Evolutionary conservation across 2,888 invertebrate species (phyloP), one percentile per base, ranked within the genome.

Genomic region (Sphinx pinastri): DNA sequence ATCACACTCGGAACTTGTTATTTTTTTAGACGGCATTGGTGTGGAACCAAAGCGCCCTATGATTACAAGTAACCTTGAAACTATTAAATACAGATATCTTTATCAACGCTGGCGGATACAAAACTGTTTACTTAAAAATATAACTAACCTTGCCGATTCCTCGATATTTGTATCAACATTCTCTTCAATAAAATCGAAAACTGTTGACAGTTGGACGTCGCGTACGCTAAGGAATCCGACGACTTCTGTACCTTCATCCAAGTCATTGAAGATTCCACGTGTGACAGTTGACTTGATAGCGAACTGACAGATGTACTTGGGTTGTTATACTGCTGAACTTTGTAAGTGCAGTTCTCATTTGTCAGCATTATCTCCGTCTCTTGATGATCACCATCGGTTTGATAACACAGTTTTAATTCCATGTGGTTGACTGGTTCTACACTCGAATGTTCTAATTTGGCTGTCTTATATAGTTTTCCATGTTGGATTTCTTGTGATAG

Each of bases 111-210:
- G 38, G 8, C 38, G 38, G 38, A 8, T 38, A 38, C 38, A 38
- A 38, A 4, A 38, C 38, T 25, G 25, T 2, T 38, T 38, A 5
- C 6, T 38, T 38, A 38, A 38, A 25, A 25, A 25, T 25, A 2
- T 10, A 14, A 31, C 80, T 81, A 72, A 95, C 95, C 94, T 90
- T 94, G 90, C 70, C 90, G 93, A 76, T 96, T 95, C 74, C 96
- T 92, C 45, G 90, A 84, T 74, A 95, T 95, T 77, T 96, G 95
- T 74, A 93, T 84, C 79, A 95, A 72, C 96, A 96, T 96, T 69
- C 96, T 87, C 54, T 90, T 87, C 55, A 96, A 82, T 31, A 96
- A 81, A 70, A 95, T 94, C 54, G 87, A 86, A 77, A 96, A 96
- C 82, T 96, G 96, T 67, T 93, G 88, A 78, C 94, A 93, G 59